A percentile compares a stretch with the other conserved stretches of the same genome.
These are phyloP conservation scores for Brachionus plicatilis DNA, from an alignment of 1,140 invertebrate species.

Conservation along the genomic window DNA sequence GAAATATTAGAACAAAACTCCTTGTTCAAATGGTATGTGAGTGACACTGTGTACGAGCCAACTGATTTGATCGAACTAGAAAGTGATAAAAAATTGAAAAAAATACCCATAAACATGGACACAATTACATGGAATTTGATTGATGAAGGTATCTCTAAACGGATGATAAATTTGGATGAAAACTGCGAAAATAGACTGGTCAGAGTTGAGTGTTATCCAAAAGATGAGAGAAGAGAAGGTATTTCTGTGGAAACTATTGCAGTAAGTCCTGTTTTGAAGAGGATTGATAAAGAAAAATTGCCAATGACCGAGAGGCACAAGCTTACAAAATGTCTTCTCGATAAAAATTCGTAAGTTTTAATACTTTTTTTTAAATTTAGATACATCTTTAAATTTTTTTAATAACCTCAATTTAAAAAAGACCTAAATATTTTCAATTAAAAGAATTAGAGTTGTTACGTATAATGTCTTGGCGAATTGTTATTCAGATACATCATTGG, in stretches of 20 bases:
- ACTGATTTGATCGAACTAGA: neutral
- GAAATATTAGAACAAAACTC: conserved; percentile 6
- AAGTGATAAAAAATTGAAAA: conserved; percentile 6
- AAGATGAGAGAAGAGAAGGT: conserved; percentile 12
- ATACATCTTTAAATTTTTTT: neutral
- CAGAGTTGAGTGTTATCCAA: conserved; percentile 4
- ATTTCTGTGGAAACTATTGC: neutral
- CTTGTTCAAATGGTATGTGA: conserved; percentile 32
- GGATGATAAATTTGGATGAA: neutral
- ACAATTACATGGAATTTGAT: neutral
- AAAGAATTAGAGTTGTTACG: conserved; percentile 23
- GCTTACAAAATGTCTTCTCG: neutral
- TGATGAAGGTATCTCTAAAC: neutral
- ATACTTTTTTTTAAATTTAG: neutral
- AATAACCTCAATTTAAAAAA: neutral
- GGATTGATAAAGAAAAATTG: neutral
- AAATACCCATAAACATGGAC: neutral
- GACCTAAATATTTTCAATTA: neutral
- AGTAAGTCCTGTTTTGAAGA: neutral
- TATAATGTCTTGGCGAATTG: conserved; percentile 38
- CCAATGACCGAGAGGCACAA: conserved; percentile 16
- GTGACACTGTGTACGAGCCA: neutral
- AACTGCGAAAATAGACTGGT: neutral
- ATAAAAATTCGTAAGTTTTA: neutral
- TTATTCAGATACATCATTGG: neutral